A percentile compares a stretch with the other conserved stretches of the same genome.
Evolutionary conservation across 2,797 vertebrate genomes (phyloP).

Genomic region (Melanotaenia nigrans): DNA sequence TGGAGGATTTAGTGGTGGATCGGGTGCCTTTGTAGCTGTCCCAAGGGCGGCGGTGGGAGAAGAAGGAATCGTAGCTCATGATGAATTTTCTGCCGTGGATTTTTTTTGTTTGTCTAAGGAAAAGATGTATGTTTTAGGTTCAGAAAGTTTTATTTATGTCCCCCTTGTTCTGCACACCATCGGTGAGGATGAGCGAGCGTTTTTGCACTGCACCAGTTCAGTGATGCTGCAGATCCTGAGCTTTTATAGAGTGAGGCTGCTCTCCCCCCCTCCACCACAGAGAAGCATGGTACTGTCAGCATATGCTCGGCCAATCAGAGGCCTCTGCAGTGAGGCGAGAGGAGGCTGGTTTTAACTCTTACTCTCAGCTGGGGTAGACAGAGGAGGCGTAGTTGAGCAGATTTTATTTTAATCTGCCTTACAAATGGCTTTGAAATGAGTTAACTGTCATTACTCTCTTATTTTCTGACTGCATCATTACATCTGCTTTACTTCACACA

Average conservation of each 20-base stretch:
- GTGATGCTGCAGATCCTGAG: conserved; percentile 83
- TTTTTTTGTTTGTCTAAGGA: conserved; percentile 72
- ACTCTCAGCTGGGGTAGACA: conserved; percentile 36
- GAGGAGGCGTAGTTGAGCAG: conserved; percentile 50
- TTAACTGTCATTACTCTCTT: not conserved
- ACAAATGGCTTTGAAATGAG: not conserved
- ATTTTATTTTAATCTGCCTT: conserved; percentile 13
- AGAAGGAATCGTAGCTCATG: conserved; percentile 83
- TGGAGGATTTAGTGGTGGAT: conserved; percentile 65
- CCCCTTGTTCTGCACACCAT: conserved; percentile 90
- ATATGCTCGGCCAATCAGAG: conserved; percentile 77
- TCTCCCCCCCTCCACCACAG: conserved; percentile 47
- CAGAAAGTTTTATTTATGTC: conserved; percentile 77
- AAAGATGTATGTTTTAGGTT: conserved; percentile 72
- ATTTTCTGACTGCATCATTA: not conserved
- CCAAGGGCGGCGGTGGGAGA: conserved; percentile 79
- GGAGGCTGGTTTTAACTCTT: conserved; percentile 68
- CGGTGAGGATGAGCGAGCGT: conserved; percentile 82
- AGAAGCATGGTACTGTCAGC: conserved; percentile 71
- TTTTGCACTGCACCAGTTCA: conserved; percentile 87
- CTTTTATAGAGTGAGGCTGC: conserved; percentile 77
- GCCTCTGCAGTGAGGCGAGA: conserved; percentile 75
- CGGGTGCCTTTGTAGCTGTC: conserved; percentile 76
- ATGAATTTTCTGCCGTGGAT: conserved; percentile 65
- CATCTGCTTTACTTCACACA: not conserved